phyloP scores from a whole-genome alignment of 1,140 invertebrate species.

The Cyclargus thomasi region DNA sequence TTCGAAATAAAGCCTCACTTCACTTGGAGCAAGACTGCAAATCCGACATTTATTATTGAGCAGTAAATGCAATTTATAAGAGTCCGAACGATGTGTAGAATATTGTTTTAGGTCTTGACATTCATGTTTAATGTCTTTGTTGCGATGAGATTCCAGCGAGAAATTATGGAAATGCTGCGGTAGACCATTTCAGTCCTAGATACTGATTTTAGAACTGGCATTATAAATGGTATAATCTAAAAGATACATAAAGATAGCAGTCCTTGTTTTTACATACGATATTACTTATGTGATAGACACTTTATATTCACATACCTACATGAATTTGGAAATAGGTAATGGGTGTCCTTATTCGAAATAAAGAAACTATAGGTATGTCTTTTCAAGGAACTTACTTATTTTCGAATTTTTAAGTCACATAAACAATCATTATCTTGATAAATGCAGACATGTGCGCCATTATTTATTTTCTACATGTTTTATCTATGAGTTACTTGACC shows the following conservation, averaged over 20 bases:
- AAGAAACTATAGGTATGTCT: not conserved
- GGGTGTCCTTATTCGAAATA: not conserved
- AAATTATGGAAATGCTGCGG: slow-evolving; percentile 43
- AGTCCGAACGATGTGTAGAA: slow-evolving; percentile 57
- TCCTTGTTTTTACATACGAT: not conserved
- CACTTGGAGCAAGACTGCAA: not conserved
- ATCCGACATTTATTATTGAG: slow-evolving; percentile 30
- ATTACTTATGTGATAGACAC: not conserved
- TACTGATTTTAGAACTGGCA: slow-evolving; percentile 16
- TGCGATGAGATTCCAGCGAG: slow-evolving; percentile 47
- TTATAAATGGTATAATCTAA: not conserved
- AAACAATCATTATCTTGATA: not conserved
- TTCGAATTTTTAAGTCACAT: not conserved
- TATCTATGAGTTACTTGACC: not conserved
- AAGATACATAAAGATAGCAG: not conserved
- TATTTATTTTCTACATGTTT: not conserved
- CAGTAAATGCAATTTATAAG: slow-evolving; percentile 52
- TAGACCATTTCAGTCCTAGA: slow-evolving; percentile 26
- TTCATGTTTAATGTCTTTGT: slow-evolving; percentile 68
- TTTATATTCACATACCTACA: too few relatives aligned
- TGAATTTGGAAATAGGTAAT: not conserved
- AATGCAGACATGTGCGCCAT: not conserved
- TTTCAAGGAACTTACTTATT: not conserved
- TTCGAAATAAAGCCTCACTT: slow-evolving; percentile 29
- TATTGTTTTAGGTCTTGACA: slow-evolving; percentile 65